Percentiles rank a stretch among this genome's conserved stretches.
phyloP scores from a whole-genome alignment of 2,797 vertebrate genomes.

The Pelochelys cantorii region DNA sequence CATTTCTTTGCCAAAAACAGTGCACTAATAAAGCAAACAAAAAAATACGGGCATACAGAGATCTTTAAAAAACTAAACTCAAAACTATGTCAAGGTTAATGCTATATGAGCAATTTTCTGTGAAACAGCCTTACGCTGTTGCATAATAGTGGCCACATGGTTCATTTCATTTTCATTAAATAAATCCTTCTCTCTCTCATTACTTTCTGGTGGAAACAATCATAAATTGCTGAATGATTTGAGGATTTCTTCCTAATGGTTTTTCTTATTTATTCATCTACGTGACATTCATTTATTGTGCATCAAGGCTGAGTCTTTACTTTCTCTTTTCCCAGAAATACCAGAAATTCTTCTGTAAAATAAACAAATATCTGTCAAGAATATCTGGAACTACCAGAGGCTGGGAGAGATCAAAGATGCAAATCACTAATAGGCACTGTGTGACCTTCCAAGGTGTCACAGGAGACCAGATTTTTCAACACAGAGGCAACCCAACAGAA shows the following conservation, averaged over 20 bases:
- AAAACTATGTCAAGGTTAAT: background rate
- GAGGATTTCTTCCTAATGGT: background rate
- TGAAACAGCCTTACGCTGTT: background rate
- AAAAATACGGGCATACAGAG: background rate
- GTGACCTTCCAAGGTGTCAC: conserved; percentile 56
- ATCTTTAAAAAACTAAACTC: background rate
- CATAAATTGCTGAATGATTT: conserved; percentile 2
- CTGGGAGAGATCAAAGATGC: conserved; percentile 73
- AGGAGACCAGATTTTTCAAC: conserved; percentile 65
- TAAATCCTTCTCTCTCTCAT: background rate
- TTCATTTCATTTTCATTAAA: background rate
- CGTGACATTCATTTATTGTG: background rate
- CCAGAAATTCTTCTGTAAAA: conserved; percentile 80
- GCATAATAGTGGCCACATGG: background rate
- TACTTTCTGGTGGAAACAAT: conserved; percentile 26
- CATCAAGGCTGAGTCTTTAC: conserved; percentile 60
- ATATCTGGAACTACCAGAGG: conserved; percentile 70
- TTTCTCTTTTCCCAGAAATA: conserved; percentile 72
- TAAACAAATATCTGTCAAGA: conserved; percentile 73
- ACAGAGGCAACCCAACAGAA: conserved; percentile 36
- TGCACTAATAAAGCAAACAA: fast-evolving
- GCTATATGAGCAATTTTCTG: fast-evolving
- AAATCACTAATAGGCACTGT: conserved; percentile 53
- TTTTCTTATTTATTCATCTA: background rate
- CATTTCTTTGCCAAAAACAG: background rate